These are phyloP conservation scores for Gonioctena quinquepunctata DNA, from an alignment of 1,140 invertebrate species.

Conservation along the genomic window DNA sequence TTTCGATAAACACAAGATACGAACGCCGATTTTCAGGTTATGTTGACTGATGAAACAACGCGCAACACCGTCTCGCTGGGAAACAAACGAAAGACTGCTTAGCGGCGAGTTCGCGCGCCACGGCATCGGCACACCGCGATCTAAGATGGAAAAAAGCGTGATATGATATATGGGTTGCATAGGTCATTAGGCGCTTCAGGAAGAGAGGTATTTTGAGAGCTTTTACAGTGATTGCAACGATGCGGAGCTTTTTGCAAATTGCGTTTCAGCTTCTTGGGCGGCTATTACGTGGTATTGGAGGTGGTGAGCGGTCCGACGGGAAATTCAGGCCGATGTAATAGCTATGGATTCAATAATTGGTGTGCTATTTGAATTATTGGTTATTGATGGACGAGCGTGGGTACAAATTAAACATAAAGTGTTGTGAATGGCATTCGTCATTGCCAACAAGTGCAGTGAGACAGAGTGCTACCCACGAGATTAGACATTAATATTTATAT, in stretches of 20 bases:
- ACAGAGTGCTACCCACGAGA: too few relatives aligned
- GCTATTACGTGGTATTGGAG: not conserved
- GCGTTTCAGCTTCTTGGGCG: not conserved
- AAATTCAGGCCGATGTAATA: not conserved
- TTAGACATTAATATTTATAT: too few relatives aligned
- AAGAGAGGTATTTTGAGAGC: constrained; percentile 9
- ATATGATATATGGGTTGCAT: constrained; percentile 22
- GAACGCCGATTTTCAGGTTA: constrained; percentile 15
- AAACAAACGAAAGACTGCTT: constrained; percentile 15
- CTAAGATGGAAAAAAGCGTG: constrained; percentile 12
- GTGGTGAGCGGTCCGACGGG: not conserved
- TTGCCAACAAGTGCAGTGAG: too few relatives aligned
- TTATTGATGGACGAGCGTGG: too few relatives aligned
- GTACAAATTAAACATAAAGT: too few relatives aligned
- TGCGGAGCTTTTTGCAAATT: constrained; percentile 15
- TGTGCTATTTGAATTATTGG: too few relatives aligned
- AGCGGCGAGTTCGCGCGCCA: not conserved
- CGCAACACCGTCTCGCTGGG: constrained; percentile 7
- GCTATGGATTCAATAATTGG: not conserved
- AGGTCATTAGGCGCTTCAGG: constrained; percentile 10
- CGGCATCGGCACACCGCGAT: not conserved
- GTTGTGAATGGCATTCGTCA: too few relatives aligned
- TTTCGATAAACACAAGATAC: not conserved
- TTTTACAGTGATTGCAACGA: constrained; percentile 8
- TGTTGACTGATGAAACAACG: not conserved